Conservation (phyloP, 1,140 invertebrate species). For the Drosophila tropicalis region DNA sequence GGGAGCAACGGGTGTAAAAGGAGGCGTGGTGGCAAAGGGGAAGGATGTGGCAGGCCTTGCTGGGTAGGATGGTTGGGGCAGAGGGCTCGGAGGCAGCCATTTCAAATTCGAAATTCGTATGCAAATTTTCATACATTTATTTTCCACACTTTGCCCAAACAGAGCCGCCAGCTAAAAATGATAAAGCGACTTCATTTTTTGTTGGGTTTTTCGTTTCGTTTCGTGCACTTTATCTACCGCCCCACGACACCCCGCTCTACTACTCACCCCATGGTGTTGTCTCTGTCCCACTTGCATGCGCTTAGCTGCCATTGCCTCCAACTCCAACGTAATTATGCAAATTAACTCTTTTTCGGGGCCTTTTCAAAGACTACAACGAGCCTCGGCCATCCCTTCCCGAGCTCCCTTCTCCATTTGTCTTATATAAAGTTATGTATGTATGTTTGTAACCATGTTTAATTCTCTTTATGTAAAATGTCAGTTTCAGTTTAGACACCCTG, state of each 20-base stretch:
- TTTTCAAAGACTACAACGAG: slow-evolving; percentile 57
- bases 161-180: slow-evolving; percentile 75
- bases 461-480: slow-evolving; percentile 67
- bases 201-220: slow-evolving; percentile 52
- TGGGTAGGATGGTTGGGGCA: neutral
- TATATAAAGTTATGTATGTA: slow-evolving; percentile 21
- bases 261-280: neutral
- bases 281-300: slow-evolving; percentile 8
- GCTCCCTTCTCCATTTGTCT: neutral
- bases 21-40: slow-evolving; percentile 4
- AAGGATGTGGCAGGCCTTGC: slow-evolving; percentile 29
- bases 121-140: slow-evolving; percentile 79
- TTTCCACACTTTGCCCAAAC: slow-evolving; percentile 78
- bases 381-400: slow-evolving; percentile 2
- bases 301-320: slow-evolving; percentile 6
- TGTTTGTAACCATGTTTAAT: slow-evolving; percentile 31
- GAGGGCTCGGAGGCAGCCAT: slow-evolving; percentile 53
- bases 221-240: slow-evolving; percentile 48
- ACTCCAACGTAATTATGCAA: slow-evolving; percentile 74
- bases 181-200: slow-evolving; percentile 79
- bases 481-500: slow-evolving; percentile 58
- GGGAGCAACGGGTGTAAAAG: neutral
- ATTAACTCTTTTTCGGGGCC: slow-evolving; percentile 78
- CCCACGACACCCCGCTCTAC: slow-evolving; percentile 26
- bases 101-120: slow-evolving; percentile 76